Percentiles rank a stretch among this genome's conserved stretches.
Evolutionary conservation across 1,140 invertebrate genomes (phyloP).

Genomic region (Pogonomyrmex californicus): DNA sequence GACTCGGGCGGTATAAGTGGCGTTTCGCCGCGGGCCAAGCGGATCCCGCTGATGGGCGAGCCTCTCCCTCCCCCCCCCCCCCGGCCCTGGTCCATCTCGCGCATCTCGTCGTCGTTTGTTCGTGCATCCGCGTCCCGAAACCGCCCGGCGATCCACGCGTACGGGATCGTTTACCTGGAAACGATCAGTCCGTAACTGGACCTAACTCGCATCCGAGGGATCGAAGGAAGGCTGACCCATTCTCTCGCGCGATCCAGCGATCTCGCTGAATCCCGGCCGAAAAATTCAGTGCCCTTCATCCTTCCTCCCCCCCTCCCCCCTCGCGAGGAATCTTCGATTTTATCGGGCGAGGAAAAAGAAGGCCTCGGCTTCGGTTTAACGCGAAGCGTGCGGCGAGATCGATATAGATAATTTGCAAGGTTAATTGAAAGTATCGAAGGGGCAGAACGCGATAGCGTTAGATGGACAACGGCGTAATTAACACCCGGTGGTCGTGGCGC

Average conservation of each 20-base stretch:
- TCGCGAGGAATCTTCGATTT: conserved; percentile 30
- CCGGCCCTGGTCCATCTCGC: not conserved
- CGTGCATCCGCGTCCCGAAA: conserved; percentile 19
- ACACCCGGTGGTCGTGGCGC: not conserved
- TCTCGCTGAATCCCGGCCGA: conserved; percentile 25
- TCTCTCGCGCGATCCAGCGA: not conserved
- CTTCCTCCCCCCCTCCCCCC: too few species aligned
- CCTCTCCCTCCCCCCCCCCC: not conserved
- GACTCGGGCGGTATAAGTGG: conserved; percentile 45
- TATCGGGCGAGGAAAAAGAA: not conserved
- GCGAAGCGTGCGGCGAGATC: not conserved
- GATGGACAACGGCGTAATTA: conserved; percentile 13
- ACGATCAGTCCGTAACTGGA: conserved; percentile 56
- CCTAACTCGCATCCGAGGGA: conserved; percentile 44
- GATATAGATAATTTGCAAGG: not conserved
- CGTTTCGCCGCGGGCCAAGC: conserved; percentile 35
- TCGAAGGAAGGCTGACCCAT: conserved; percentile 34
- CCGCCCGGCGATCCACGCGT: not conserved
- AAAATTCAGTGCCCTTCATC: conserved; percentile 14
- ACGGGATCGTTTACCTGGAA: conserved; percentile 57
- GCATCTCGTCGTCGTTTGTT: conserved; percentile 19
- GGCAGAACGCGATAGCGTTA: too few species aligned
- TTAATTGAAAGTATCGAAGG: conserved; percentile 8
- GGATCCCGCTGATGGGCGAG: conserved; percentile 29
- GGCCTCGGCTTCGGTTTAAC: not conserved